phyloP scores from a whole-genome alignment of 2,113 vertebrate species.

The Mola mola region DNA sequence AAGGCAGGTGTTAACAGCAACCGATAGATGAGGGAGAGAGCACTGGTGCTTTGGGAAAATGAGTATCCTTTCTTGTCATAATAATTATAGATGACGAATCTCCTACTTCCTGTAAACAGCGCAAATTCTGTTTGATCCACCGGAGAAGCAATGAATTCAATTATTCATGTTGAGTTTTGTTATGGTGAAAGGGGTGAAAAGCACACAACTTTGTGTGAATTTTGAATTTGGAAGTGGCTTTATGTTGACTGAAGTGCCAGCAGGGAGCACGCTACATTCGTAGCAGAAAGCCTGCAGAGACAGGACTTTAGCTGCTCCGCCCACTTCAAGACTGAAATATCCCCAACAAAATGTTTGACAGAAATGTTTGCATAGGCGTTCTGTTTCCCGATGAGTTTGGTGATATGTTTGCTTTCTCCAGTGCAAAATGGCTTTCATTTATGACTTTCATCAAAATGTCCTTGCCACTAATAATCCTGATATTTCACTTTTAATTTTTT shows the following conservation, averaged over 20 bases:
- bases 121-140: slow-evolving; percentile 39
- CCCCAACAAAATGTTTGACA: no score
- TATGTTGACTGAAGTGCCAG: neutral
- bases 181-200: slow-evolving; percentile 3
- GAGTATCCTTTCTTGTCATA: slow-evolving; percentile 57
- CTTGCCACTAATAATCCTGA: no score
- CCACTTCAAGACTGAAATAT: no score
- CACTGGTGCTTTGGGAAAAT: slow-evolving; percentile 41
- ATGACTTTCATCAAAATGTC: no score
- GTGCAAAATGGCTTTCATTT: no score
- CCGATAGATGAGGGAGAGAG: slow-evolving; percentile 40
- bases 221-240: neutral
- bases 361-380: no score
- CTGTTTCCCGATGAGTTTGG: no score
- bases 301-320: no score
- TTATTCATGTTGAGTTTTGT: slow-evolving; percentile 33
- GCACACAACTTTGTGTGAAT: neutral
- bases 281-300: no score
- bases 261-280: no score
- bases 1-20: slow-evolving; percentile 71
- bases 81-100: slow-evolving; percentile 66
- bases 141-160: slow-evolving; percentile 17
- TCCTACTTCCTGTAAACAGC: slow-evolving; percentile 47
- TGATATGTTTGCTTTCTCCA: no score
- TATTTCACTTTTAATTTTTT: no score